A percentile compares a stretch with the other conserved stretches of the same genome.
phyloP scores from a whole-genome alignment of 64 coral and sea anemone genomes.

The Porites lutea region DNA sequence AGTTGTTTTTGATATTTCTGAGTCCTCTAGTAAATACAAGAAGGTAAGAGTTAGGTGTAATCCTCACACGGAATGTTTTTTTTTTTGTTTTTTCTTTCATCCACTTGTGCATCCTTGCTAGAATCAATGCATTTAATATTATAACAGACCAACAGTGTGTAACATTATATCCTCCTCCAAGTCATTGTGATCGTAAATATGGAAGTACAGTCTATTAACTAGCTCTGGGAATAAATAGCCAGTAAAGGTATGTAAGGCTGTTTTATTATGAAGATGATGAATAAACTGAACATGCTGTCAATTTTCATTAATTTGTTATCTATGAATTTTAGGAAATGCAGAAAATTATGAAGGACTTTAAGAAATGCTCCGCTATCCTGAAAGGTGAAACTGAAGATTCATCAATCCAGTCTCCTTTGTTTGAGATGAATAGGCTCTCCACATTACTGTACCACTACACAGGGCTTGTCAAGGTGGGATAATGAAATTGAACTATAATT shows the following conservation, averaged over 20 bases:
- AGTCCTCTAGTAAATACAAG: conserved; percentile 73
- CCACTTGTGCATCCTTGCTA: no score
- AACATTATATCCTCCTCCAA: no score
- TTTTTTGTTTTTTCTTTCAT: background rate
- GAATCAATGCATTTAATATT: no score
- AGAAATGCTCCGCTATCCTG: conserved; percentile 12
- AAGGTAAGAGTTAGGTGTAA: conserved; percentile 32
- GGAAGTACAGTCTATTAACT: no score
- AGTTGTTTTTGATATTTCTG: conserved; percentile 91
- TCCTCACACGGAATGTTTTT: background rate
- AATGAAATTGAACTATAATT: no score
- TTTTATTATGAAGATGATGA: no score
- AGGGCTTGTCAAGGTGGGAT: conserved; percentile 91
- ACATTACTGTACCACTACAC: conserved; percentile 83
- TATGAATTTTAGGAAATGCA: conserved; percentile 44
- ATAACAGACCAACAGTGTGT: no score
- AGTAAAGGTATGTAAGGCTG: no score
- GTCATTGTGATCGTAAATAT: no score
- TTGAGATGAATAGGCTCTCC: conserved; percentile 84
- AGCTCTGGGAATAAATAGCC: no score
- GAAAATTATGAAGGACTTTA: conserved; percentile 68
- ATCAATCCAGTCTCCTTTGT: conserved; percentile 59
- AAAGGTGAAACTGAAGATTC: conserved; percentile 33
- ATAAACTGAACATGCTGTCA: no score
- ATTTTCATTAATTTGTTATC: no score